phyloP scores from a whole-genome alignment of 2,113 vertebrate species.

The Agelaius phoeniceus region DNA sequence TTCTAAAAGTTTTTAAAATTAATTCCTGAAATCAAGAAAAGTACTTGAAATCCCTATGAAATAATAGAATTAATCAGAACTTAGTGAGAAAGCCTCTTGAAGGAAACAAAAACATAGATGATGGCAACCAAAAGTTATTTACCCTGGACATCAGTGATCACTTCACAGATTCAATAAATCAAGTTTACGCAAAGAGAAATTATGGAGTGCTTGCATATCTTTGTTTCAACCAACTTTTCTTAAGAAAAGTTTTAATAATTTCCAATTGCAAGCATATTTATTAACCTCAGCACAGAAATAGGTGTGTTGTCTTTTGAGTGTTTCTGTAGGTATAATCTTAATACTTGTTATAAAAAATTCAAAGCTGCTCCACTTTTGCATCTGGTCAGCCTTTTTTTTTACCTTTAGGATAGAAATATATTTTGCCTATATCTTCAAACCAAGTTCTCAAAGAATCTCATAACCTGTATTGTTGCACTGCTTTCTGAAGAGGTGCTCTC shows the following conservation, averaged over 20 bases:
- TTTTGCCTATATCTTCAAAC: not conserved
- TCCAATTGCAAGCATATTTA: not conserved
- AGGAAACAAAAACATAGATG: not conserved
- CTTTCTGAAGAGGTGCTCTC: not conserved
- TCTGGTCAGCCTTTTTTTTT: not conserved
- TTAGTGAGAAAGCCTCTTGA: not conserved
- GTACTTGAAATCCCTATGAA: not conserved
- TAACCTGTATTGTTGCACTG: not conserved
- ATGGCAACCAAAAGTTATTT: not conserved
- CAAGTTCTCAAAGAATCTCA: not conserved
- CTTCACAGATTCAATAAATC: not conserved
- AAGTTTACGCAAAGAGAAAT: not conserved
- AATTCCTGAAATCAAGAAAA: not conserved
- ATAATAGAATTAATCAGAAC: not conserved
- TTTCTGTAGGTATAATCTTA: not conserved
- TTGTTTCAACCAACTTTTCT: not conserved
- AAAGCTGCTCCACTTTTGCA: not conserved
- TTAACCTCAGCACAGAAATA: not conserved
- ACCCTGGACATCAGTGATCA: not conserved
- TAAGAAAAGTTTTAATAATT: not conserved
- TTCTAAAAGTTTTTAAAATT: no score
- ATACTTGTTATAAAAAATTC: not conserved
- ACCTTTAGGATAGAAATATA: not conserved
- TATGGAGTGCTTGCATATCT: not conserved
- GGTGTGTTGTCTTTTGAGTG: not conserved